These are phyloP conservation scores for Phyllotis vaccarum DNA, from an alignment of 2,797 vertebrate species.

Conservation along the genomic window DNA sequence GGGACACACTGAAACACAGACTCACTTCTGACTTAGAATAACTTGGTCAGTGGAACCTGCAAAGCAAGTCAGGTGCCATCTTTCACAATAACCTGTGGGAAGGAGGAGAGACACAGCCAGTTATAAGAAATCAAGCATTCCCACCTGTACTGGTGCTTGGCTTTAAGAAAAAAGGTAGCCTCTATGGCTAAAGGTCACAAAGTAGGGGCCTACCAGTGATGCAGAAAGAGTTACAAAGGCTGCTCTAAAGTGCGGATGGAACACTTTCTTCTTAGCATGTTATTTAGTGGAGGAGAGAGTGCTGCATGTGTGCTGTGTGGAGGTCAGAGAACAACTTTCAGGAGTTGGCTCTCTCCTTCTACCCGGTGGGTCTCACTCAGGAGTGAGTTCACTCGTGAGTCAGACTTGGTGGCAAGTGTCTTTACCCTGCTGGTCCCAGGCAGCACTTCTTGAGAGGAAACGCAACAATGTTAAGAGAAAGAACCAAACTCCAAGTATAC, in stretches of 20 bases:
- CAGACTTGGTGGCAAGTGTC: not conserved
- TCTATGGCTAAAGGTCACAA: not conserved
- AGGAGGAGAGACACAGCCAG: not conserved
- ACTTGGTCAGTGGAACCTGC: not conserved
- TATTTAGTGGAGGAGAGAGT: not conserved
- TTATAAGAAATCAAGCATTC: not conserved
- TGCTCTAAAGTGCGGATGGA: not conserved
- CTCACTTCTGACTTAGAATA: constrained; percentile 43
- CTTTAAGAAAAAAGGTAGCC: not conserved
- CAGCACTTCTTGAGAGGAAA: not conserved
- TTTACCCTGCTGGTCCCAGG: too few relatives aligned
- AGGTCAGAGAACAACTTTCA: not conserved
- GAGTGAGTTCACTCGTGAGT: not conserved
- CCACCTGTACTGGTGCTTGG: not conserved
- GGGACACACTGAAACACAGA: constrained; percentile 4
- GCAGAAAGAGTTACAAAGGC: not conserved
- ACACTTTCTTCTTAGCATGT: not conserved
- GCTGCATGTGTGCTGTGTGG: too few relatives aligned
- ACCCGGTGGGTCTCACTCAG: not conserved
- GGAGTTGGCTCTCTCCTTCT: not conserved
- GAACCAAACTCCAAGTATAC: not conserved
- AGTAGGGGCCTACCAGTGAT: not conserved
- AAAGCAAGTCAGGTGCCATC: not conserved
- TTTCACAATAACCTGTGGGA: not conserved
- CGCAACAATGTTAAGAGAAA: not conserved